Percentiles rank a stretch among this genome's conserved stretches.
These are phyloP conservation scores for Phymanthus crucifer DNA, from an alignment of 92 coral and sea anemone genomes.

Conservation along the genomic window DNA sequence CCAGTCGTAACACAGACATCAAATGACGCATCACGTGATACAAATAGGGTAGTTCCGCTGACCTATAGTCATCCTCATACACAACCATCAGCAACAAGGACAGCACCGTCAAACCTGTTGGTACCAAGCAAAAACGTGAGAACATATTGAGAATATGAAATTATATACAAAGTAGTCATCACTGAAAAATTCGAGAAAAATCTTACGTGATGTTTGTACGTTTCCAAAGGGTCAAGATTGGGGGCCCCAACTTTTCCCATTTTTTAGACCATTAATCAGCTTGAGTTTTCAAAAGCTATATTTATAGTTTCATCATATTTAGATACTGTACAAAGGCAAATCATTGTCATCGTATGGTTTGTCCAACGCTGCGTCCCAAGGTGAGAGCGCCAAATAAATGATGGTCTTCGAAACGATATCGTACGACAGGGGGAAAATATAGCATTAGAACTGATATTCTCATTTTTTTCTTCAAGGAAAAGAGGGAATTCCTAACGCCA, in stretches of 20 bases:
- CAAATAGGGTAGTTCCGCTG: too few species aligned
- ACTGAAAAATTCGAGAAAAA: background rate
- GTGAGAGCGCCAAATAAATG: background rate
- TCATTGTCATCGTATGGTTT: slow-evolving; percentile 61
- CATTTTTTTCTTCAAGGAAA: background rate
- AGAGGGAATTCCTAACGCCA: background rate
- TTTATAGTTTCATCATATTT: background rate
- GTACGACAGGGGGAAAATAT: background rate
- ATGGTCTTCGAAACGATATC: background rate
- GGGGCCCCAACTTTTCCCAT: too few species aligned
- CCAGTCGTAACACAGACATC: too few species aligned
- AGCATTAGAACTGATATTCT: background rate
- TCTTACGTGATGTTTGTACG: too few species aligned
- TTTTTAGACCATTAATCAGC: too few species aligned
- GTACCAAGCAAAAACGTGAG: background rate
- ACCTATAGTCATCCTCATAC: too few species aligned
- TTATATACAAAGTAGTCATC: too few species aligned
- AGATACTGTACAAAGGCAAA: slow-evolving; percentile 72
- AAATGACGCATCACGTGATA: too few species aligned
- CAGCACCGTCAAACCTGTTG: background rate
- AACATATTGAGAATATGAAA: background rate
- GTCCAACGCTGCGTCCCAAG: background rate
- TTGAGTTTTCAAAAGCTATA: too few species aligned
- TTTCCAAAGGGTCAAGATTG: too few species aligned
- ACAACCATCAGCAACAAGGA: too few species aligned